These are phyloP conservation scores for Mormoops blainvillei DNA, from an alignment of 2,113 vertebrate genomes.

Conservation along the genomic window DNA sequence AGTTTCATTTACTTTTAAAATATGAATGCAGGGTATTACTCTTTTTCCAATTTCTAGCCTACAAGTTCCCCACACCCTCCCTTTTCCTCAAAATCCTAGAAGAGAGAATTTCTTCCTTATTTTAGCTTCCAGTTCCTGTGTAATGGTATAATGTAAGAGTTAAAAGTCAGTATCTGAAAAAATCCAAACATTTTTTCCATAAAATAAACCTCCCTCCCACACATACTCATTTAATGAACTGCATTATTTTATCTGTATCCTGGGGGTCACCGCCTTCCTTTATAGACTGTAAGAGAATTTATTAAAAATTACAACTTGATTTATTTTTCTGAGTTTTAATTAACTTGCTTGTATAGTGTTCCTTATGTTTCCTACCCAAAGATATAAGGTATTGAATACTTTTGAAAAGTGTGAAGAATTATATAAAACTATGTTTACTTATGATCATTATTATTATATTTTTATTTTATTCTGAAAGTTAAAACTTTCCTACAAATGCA, in stretches of 20 bases:
- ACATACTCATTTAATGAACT: background rate
- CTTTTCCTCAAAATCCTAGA: background rate
- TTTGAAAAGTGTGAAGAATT: no score
- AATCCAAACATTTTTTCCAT: background rate
- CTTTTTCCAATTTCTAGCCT: background rate
- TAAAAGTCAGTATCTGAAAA: background rate
- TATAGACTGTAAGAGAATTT: background rate
- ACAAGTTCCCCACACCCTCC: background rate
- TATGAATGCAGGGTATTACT: background rate
- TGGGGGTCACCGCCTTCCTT: accelerated
- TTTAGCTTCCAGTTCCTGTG: background rate
- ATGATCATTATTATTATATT: no score
- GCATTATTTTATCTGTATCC: background rate
- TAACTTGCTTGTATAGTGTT: background rate
- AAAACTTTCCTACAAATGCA: background rate
- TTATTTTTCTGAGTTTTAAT: background rate
- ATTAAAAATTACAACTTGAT: background rate
- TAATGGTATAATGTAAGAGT: background rate
- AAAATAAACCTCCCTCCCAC: background rate
- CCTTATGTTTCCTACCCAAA: background rate
- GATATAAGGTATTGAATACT: background rate
- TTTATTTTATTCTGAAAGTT: background rate
- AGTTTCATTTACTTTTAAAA: background rate
- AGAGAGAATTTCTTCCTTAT: background rate
- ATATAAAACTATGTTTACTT: no score